Percentiles rank a stretch among this genome's conserved stretches.
Evolutionary conservation across 1,140 invertebrate species (phyloP).

Genomic region (Aphaenogaster ashmeadi): DNA sequence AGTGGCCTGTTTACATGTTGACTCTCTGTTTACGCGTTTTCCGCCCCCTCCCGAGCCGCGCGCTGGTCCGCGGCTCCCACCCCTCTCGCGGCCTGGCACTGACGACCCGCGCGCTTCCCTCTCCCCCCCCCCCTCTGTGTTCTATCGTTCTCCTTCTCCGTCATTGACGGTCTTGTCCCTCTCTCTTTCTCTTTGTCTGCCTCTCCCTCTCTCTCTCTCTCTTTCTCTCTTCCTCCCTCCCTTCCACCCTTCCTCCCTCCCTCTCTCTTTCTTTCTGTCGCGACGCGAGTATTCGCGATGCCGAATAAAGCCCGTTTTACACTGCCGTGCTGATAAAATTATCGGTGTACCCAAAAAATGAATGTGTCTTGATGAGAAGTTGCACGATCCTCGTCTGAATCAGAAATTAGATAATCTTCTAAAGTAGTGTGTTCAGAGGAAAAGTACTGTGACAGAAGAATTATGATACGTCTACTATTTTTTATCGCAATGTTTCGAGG

Average conservation of each 20-base stretch:
- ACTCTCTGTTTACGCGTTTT: constrained; percentile 87
- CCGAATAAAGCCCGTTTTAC: constrained; percentile 75
- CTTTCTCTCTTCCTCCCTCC: constrained; percentile 38
- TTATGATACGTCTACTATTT: not conserved
- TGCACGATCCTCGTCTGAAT: not conserved
- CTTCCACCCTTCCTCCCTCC: constrained; percentile 48
- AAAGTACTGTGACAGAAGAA: not conserved
- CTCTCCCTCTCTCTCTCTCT: constrained; percentile 41
- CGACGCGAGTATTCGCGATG: constrained; percentile 37
- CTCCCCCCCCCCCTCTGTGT: constrained; percentile 16
- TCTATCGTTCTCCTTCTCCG: constrained; percentile 55
- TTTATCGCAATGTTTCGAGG: not conserved
- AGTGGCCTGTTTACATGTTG: constrained; percentile 88
- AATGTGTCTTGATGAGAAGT: no score
- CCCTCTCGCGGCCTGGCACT: constrained; percentile 62
- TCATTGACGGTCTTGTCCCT: constrained; percentile 40
- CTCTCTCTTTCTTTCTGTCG: constrained; percentile 55
- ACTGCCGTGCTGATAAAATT: constrained; percentile 46
- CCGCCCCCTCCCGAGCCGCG: constrained; percentile 67
- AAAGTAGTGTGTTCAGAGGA: not conserved
- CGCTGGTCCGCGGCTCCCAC: constrained; percentile 55
- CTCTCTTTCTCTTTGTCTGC: constrained; percentile 54
- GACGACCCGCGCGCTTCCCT: constrained; percentile 61
- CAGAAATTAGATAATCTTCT: not conserved
- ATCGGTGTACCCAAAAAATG: constrained; percentile 3